Percentiles rank a stretch among this genome's conserved stretches.
phyloP scores from a whole-genome alignment of 2,888 invertebrate species.

The Watsonalla cultraria region DNA sequence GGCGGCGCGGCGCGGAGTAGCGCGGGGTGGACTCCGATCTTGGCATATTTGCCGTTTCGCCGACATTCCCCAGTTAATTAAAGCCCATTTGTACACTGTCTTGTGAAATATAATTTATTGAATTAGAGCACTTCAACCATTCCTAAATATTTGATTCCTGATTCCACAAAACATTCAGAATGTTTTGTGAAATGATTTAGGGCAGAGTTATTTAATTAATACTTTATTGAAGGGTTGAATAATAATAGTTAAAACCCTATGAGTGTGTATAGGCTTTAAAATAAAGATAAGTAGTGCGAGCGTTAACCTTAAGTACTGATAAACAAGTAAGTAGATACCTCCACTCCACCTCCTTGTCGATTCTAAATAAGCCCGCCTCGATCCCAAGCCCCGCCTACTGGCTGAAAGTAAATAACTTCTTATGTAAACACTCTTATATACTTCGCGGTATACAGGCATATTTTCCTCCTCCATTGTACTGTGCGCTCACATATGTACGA shows the following conservation, averaged over 20 bases:
- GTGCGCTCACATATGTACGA: background rate
- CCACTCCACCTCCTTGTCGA: constrained; percentile 73
- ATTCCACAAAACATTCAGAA: constrained; percentile 33
- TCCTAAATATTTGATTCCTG: constrained; percentile 43
- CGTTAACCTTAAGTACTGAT: constrained; percentile 42
- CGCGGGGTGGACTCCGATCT: constrained; percentile 42
- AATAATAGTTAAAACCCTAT: too few species aligned
- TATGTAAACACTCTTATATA: constrained; percentile 63
- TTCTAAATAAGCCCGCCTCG: constrained; percentile 75
- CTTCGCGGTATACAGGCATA: constrained; percentile 43
- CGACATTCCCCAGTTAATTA: constrained; percentile 74
- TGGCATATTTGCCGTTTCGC: constrained; percentile 66
- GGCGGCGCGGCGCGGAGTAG: constrained; percentile 23
- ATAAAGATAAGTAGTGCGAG: background rate
- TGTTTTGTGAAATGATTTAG: too few species aligned
- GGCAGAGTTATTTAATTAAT: too few species aligned
- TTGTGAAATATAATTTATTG: constrained; percentile 68
- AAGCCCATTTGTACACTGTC: constrained; percentile 74
- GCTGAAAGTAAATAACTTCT: constrained; percentile 66
- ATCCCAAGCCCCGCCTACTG: constrained; percentile 70
- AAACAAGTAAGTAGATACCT: constrained; percentile 56
- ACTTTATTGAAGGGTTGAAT: too few species aligned
- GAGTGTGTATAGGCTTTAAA: too few species aligned
- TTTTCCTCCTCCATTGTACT: constrained; percentile 28
- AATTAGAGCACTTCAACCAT: constrained; percentile 51